phyloP scores from a whole-genome alignment of 2,888 invertebrate species.

The Xestia ashworthii region DNA sequence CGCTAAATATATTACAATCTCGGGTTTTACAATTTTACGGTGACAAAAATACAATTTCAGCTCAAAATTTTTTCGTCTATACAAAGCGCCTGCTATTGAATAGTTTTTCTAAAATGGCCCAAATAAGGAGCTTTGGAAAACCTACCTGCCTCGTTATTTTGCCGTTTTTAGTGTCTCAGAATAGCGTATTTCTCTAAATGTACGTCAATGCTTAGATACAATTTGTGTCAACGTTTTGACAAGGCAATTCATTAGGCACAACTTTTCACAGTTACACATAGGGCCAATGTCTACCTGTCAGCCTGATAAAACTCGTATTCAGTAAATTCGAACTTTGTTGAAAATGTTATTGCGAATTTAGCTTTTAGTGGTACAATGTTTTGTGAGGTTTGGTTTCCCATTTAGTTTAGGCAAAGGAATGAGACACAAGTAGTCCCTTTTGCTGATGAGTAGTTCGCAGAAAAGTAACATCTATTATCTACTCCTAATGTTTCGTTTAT shows the following conservation, averaged over 20 bases:
- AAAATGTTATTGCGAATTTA: constrained; percentile 24
- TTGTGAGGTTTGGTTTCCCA: neutral
- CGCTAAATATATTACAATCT: too few relatives aligned
- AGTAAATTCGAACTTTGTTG: constrained; percentile 17
- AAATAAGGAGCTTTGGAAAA: neutral
- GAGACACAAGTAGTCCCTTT: neutral
- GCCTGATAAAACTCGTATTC: constrained; percentile 15
- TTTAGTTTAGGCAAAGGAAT: constrained; percentile 2
- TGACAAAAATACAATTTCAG: neutral
- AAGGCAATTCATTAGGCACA: constrained; percentile 29
- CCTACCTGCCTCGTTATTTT: neutral
- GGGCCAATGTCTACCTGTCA: constrained; percentile 17
- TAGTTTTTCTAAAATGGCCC: constrained; percentile 11
- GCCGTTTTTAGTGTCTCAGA: neutral
- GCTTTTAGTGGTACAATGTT: constrained; percentile 4
- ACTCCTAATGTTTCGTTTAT: neutral
- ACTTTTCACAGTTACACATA: constrained; percentile 19
- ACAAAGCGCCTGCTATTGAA: constrained; percentile 1
- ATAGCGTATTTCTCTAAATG: constrained; percentile 6
- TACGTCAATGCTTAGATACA: constrained; percentile 15
- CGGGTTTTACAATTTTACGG: too few relatives aligned
- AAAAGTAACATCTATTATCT: neutral
- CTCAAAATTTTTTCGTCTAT: neutral
- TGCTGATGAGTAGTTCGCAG: neutral
- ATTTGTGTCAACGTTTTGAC: constrained; percentile 27